Conservation (phyloP, 2,797 vertebrate genomes). For the Nannoperca australis region DNA sequence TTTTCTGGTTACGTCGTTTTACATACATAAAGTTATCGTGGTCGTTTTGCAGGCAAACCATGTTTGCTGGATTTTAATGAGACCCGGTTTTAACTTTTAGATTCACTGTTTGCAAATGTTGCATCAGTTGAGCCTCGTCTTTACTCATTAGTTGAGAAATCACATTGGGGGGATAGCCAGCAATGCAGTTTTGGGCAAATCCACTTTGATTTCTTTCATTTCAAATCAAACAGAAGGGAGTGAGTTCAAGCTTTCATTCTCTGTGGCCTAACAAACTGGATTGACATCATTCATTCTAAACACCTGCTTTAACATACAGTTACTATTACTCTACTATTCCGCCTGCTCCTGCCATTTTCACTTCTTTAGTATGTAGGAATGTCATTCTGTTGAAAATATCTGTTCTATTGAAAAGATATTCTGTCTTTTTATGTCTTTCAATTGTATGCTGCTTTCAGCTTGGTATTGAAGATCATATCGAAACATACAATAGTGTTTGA, state of each 20-base stretch:
- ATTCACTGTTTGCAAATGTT: slow-evolving; percentile 49
- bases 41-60: neutral
- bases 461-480: neutral
- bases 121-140: slow-evolving; percentile 46
- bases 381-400: neutral
- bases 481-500: neutral
- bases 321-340: neutral
- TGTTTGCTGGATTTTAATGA: slow-evolving; percentile 5
- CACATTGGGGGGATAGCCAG: slow-evolving; percentile 26
- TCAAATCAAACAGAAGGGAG: slow-evolving; percentile 26
- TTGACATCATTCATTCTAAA: slow-evolving; percentile 13
- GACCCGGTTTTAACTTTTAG: slow-evolving; percentile 2
- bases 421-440: neutral
- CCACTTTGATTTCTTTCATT: slow-evolving; percentile 38
- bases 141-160: slow-evolving; percentile 49
- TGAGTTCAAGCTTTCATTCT: slow-evolving; percentile 24
- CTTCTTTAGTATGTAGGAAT: neutral
- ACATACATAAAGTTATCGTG: slow-evolving; percentile 7
- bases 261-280: slow-evolving; percentile 14
- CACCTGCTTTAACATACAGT: neutral
- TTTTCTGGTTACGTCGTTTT: slow-evolving; percentile 33
- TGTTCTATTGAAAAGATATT: neutral
- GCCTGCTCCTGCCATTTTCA: neutral
- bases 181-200: slow-evolving; percentile 41
- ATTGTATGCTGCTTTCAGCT: neutral